These are phyloP conservation scores for Acipenser oxyrinchus DNA, from an alignment of 2,797 vertebrate genomes.

Conservation along the genomic window DNA sequence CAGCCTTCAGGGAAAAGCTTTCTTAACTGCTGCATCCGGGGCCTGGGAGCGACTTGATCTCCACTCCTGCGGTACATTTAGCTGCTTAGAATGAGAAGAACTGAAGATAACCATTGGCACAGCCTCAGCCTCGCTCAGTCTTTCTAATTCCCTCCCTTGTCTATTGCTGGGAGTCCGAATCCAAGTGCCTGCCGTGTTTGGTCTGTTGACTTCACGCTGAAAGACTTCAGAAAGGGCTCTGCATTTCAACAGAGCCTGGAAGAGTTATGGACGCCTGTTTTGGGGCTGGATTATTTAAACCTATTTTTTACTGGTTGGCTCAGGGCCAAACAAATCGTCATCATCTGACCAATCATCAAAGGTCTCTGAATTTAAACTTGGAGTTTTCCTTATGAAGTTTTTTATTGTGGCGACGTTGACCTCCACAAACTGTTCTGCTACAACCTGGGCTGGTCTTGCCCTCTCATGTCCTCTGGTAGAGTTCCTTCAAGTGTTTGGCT, in stretches of 20 bases:
- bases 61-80: slow-evolving; percentile 81
- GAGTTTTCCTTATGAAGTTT: slow-evolving; percentile 19
- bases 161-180: slow-evolving; percentile 74
- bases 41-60: slow-evolving; percentile 58
- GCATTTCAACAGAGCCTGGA: slow-evolving; percentile 81
- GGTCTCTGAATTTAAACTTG: slow-evolving; percentile 59
- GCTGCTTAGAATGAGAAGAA: slow-evolving; percentile 69
- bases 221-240: slow-evolving; percentile 59
- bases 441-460: slow-evolving; percentile 39
- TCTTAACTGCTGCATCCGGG: slow-evolving; percentile 68
- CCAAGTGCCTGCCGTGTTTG: slow-evolving; percentile 69
- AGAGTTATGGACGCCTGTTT: slow-evolving; percentile 61
- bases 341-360: slow-evolving; percentile 87
- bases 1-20: slow-evolving; percentile 85
- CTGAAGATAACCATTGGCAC: slow-evolving; percentile 62
- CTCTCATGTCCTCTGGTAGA: slow-evolving; percentile 34
- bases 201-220: slow-evolving; percentile 61
- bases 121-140: slow-evolving; percentile 28
- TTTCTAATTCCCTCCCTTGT: slow-evolving; percentile 58
- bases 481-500: slow-evolving; percentile 38
- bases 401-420: slow-evolving; percentile 47
- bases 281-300: slow-evolving; percentile 57
- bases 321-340: slow-evolving; percentile 79
- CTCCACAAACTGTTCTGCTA: slow-evolving; percentile 50
- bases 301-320: slow-evolving; percentile 57